phyloP scores from a whole-genome alignment of 2,797 vertebrate species.

The Muscicapa striata region DNA sequence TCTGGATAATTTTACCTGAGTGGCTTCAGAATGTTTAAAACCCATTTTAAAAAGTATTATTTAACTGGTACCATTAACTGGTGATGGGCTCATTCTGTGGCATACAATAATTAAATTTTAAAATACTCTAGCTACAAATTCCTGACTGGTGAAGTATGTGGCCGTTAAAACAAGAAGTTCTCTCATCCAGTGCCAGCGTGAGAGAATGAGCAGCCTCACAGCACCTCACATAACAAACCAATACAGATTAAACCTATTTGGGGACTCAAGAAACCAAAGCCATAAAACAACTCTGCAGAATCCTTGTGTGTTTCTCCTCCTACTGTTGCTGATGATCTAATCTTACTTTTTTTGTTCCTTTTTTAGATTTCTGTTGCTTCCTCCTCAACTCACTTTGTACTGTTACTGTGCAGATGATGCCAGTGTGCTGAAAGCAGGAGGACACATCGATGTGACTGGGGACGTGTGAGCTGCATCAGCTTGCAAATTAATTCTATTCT shows the following conservation, averaged over 20 bases:
- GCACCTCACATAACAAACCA: not conserved
- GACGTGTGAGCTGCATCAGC: not conserved
- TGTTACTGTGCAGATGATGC: not conserved
- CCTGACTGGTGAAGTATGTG: not conserved
- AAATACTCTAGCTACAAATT: not conserved
- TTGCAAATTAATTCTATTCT: slow-evolving; percentile 22
- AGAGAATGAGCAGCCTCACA: not conserved
- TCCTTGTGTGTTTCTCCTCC: not conserved
- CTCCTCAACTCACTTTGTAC: not conserved
- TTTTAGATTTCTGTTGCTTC: not conserved
- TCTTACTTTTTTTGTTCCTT: not conserved
- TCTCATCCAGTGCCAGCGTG: not conserved
- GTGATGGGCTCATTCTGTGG: too few species aligned
- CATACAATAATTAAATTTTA: not conserved
- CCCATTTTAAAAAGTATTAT: not conserved
- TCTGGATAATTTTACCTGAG: not conserved
- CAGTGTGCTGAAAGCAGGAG: not conserved
- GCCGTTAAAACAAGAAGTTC: not conserved
- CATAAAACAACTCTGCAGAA: not conserved
- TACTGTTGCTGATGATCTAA: not conserved
- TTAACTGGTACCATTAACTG: not conserved
- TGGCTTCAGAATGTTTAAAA: not conserved
- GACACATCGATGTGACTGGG: not conserved
- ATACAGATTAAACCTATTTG: not conserved
- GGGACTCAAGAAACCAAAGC: not conserved